A percentile compares a stretch with the other conserved stretches of the same genome.
phyloP scores from a whole-genome alignment of 2,113 vertebrate genomes.

The Todiramphus chloris region DNA sequence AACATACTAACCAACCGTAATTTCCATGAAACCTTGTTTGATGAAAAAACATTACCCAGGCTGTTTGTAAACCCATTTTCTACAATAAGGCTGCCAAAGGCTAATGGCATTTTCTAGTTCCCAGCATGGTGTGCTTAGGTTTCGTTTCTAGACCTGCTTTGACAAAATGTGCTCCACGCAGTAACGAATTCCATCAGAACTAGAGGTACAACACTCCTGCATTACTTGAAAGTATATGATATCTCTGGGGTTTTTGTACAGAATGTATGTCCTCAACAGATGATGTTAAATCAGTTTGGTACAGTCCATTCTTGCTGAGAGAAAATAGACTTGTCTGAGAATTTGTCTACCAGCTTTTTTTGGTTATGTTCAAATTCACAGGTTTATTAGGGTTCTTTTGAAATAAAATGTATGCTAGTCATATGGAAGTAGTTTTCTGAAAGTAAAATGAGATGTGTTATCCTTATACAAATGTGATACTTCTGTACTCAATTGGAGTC shows the following conservation, averaged over 20 bases:
- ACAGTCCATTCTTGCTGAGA: not conserved
- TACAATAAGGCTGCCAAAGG: not conserved
- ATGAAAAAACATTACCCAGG: not conserved
- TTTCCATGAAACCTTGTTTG: not conserved
- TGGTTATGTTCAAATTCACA: not conserved
- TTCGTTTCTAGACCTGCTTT: not conserved
- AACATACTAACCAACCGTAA: not conserved
- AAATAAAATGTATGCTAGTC: not conserved
- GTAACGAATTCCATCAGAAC: not conserved
- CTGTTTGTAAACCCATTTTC: not conserved
- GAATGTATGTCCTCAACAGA: not conserved
- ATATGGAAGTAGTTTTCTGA: not conserved
- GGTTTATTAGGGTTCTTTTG: not conserved
- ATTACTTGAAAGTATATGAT: not conserved
- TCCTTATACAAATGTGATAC: not conserved
- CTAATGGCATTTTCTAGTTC: not conserved
- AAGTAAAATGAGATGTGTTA: not conserved
- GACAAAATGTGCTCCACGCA: not conserved
- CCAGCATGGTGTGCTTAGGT: not conserved
- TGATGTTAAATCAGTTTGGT: not conserved
- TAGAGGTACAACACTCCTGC: not conserved
- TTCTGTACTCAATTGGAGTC: not conserved
- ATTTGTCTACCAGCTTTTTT: not conserved
- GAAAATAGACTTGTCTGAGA: not conserved
- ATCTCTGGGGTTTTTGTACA: not conserved